Percentiles rank a stretch among this genome's conserved stretches.
These are phyloP conservation scores for Anthonomus grandis DNA, from an alignment of 1,140 invertebrate genomes.

Conservation along the genomic window DNA sequence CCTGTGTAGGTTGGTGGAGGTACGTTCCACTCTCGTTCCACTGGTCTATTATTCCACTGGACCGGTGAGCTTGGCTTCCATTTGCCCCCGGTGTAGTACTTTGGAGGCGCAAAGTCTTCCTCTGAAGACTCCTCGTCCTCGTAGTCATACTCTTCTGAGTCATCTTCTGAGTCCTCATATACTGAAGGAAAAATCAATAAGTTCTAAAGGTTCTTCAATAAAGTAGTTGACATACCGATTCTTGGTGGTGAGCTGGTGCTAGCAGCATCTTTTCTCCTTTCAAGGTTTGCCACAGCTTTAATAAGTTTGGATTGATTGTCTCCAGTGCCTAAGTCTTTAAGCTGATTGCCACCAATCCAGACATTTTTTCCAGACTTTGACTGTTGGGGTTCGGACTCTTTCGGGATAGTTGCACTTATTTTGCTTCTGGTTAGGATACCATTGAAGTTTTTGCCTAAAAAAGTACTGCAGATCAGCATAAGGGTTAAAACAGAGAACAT, in stretches of 20 bases:
- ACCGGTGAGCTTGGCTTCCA: constrained; percentile 51
- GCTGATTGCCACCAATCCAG: constrained; percentile 58
- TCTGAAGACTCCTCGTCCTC: constrained; percentile 55
- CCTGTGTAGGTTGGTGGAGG: constrained; percentile 43
- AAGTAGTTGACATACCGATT: constrained; percentile 10
- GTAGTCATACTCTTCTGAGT: constrained; percentile 54
- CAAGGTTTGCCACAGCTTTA: constrained; percentile 59
- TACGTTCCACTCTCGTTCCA: constrained; percentile 39
- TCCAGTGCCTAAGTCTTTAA: constrained; percentile 52
- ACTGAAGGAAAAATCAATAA: too few relatives aligned
- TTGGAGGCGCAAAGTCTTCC: constrained; percentile 52
- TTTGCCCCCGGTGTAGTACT: constrained; percentile 47
- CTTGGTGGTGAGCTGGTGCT: constrained; percentile 17
- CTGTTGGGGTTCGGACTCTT: constrained; percentile 42
- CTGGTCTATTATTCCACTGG: constrained; percentile 35
- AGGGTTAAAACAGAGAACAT: neutral
- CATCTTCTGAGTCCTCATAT: constrained; percentile 49
- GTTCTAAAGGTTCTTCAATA: neutral
- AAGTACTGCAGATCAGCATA: neutral
- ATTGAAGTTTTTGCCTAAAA: constrained; percentile 46
- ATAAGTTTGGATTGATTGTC: constrained; percentile 59
- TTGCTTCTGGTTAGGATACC: constrained; percentile 50
- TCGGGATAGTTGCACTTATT: constrained; percentile 44
- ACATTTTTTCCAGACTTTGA: constrained; percentile 53
- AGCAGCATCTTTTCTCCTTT: constrained; percentile 45